These are phyloP conservation scores for Sphaerodactylus townsendi DNA, from an alignment of 2,113 vertebrate species.

Conservation along the genomic window DNA sequence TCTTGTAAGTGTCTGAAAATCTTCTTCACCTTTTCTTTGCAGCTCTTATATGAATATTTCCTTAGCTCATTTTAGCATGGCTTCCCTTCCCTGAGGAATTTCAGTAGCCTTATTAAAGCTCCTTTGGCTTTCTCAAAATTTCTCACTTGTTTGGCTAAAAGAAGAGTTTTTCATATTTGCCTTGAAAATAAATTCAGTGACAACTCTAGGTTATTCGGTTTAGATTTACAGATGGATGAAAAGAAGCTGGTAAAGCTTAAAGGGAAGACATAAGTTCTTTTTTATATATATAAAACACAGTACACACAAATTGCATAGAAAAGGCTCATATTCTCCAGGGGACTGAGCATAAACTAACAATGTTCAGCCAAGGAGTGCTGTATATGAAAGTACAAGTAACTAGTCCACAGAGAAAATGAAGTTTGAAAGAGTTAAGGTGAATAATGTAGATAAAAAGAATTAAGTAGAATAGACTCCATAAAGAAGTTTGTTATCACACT, in stretches of 20 bases:
- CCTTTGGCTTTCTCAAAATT: neutral
- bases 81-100: neutral
- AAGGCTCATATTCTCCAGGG: constrained; percentile 20
- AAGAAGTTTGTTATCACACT: constrained; percentile 61
- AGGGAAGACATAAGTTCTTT: neutral
- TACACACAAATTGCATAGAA: neutral
- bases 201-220: constrained; percentile 4
- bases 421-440: constrained; percentile 63
- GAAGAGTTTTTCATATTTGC: neutral
- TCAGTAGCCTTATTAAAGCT: neutral
- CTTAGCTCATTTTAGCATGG: too few species aligned
- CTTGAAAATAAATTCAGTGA: neutral
- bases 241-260: constrained; percentile 1
- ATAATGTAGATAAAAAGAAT: constrained; percentile 60
- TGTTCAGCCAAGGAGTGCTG: constrained; percentile 22
- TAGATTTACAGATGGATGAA: constrained; percentile 20
- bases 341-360: constrained; percentile 37
- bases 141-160: neutral
- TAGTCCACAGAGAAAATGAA: constrained; percentile 37
- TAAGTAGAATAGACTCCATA: constrained; percentile 38
- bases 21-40: too few species aligned
- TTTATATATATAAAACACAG: constrained; percentile 6
- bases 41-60: too few species aligned
- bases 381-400: constrained; percentile 9
- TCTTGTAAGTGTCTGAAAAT: too few species aligned